Percentiles rank a stretch among this genome's conserved stretches.
These are phyloP conservation scores for Muscicapa adusta DNA, from an alignment of 2,113 vertebrate species.

Conservation along the genomic window DNA sequence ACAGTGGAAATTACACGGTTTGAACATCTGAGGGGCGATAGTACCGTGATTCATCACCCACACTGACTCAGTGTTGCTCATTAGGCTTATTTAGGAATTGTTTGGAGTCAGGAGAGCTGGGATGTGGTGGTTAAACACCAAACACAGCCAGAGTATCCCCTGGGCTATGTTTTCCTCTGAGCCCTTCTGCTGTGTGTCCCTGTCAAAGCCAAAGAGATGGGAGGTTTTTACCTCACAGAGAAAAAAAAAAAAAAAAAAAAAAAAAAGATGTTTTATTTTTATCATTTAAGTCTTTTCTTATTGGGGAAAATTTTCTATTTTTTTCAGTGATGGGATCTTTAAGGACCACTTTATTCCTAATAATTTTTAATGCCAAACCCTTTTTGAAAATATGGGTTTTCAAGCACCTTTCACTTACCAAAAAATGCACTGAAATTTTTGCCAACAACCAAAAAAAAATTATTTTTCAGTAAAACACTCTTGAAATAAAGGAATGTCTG, in stretches of 20 bases:
- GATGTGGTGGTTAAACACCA: not conserved
- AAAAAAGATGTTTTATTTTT: not conserved
- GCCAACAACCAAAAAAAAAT: not conserved
- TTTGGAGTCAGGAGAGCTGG: not conserved
- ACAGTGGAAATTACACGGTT: rapidly evolving
- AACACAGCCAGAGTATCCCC: not conserved
- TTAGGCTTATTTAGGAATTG: not conserved
- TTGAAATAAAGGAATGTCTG: not conserved
- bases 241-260: too few species aligned
- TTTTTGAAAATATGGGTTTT: rapidly evolving
- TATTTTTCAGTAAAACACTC: not conserved
- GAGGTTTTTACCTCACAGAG: not conserved
- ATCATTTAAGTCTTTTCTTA: not conserved
- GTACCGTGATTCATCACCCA: rapidly evolving
- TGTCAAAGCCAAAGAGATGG: rapidly evolving
- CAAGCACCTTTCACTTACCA: not conserved
- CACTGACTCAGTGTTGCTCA: not conserved
- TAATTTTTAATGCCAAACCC: not conserved
- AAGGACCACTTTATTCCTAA: not conserved
- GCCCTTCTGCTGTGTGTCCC: not conserved
- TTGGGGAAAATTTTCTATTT: not conserved
- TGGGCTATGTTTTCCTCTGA: rapidly evolving
- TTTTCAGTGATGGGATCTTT: not conserved
- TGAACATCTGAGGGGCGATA: not conserved
- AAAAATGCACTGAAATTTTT: not conserved